Conservation (phyloP, 2,113 vertebrate genomes). For the Micronycteris hirsuta region DNA sequence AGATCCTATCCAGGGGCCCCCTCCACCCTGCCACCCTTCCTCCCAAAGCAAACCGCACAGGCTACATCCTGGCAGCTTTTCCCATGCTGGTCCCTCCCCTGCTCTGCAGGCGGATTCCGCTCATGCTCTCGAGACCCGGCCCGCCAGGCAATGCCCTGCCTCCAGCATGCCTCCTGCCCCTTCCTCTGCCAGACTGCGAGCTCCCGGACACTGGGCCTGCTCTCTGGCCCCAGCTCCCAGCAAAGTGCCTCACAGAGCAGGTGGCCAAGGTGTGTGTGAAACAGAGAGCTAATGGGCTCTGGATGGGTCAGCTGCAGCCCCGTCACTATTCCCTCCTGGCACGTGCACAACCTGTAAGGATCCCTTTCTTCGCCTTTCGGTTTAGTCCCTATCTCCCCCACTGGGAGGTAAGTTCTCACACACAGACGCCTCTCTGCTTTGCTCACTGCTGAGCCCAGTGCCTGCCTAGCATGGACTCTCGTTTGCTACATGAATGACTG, state of each 20-base stretch:
- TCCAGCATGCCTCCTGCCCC: rapidly evolving
- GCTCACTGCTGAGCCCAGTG: not conserved
- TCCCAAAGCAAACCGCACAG: rapidly evolving
- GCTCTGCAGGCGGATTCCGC: not conserved
- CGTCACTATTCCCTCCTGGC: not conserved
- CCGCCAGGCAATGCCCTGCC: not conserved
- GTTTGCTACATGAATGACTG: not conserved
- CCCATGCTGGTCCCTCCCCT: not conserved
- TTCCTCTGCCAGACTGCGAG: not conserved
- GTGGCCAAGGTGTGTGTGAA: not conserved
- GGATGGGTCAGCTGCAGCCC: rapidly evolving
- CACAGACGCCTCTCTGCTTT: not conserved
- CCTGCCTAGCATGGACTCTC: not conserved
- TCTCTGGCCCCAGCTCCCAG: not conserved
- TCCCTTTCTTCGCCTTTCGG: not conserved
- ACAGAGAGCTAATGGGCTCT: not conserved
- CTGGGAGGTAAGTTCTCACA: not conserved
- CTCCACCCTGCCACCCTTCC: not conserved
- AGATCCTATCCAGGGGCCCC: no score
- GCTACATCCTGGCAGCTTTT: not conserved
- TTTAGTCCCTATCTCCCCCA: not conserved
- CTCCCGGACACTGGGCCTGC: not conserved
- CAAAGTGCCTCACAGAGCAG: not conserved
- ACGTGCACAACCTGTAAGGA: not conserved
- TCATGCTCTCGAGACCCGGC: not conserved